Base-by-base conservation (phyloP, 2,113 vertebrate genomes). In the Sander vitreus region DNA sequence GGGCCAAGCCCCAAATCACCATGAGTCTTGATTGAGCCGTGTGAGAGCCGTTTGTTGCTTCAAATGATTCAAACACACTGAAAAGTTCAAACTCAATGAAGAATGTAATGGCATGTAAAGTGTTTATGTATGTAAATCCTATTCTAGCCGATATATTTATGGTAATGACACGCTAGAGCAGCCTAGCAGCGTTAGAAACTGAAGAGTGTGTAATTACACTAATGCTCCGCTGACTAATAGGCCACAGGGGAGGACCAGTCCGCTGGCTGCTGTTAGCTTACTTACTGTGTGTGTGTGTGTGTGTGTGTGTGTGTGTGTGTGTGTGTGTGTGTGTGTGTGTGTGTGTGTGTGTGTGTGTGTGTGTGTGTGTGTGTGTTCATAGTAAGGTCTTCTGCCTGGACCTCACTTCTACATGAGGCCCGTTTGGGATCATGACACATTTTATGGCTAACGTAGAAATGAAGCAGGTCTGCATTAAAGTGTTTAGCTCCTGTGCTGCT, bases 151-250 rank as follows among this genome's bases (percentile, higher is more conserved):
- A 85, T 91, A 90, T 92, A 90, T 91, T 91, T 91, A 89, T 90
- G 81, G 87, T 90, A 91, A 93, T 93, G 88, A 91, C 82, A 90
- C 58, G 47, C 87, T 87, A 83, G 86, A 93, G 88, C 85, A 82
- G 83, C 87, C 81, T 75, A 86, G 88, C 86, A 88, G 88, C 27
- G 18, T 84, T 86, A 81, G 75, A 77, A 92, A 88, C 78, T 90
- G 88, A 93, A 78, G 77, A 91, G 89, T 94, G 90, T 92, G 91
- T 92, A 94, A 93, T 93, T 93, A 93, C 90, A 92, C 87, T 91
- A 91, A 92, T 93, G 90, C 91, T 91, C 88, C 45, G 4, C 83
- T 91, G 91, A 80, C 84, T 91, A 92, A 93, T 89, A 81, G 91
- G 91, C 91, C 93, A 92, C 88, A 91, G 90, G 91, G 89, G 88